Evolutionary conservation across 1,140 invertebrate genomes (phyloP).

Genomic region (Gonatopus flavifemur): DNA sequence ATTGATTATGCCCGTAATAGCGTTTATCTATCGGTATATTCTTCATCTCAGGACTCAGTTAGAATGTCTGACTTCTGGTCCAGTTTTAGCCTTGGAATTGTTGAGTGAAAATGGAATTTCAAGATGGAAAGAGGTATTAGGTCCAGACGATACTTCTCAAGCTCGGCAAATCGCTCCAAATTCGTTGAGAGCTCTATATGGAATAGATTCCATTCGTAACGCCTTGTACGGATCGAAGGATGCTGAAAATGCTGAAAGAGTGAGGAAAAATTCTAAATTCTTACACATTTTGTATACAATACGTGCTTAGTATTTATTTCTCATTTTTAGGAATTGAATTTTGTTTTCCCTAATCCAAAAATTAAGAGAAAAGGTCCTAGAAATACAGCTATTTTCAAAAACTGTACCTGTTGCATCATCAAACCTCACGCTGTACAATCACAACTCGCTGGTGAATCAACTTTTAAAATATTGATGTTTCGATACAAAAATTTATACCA

Average conservation of each 20-base stretch:
- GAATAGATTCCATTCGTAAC: slow-evolving; percentile 71
- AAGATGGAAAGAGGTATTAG: slow-evolving; percentile 65
- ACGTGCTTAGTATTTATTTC: neutral
- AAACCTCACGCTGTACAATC: slow-evolving; percentile 88
- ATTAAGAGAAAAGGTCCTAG: slow-evolving; percentile 52
- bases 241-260: slow-evolving; percentile 58
- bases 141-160: slow-evolving; percentile 67
- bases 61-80: slow-evolving; percentile 70
- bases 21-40: slow-evolving; percentile 1
- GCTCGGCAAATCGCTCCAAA: slow-evolving; percentile 63
- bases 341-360: slow-evolving; percentile 67
- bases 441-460: slow-evolving; percentile 53
- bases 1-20: neutral
- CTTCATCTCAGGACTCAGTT: slow-evolving; percentile 55
- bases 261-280: slow-evolving; percentile 14
- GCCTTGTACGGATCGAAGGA: slow-evolving; percentile 71
- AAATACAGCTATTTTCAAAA: slow-evolving; percentile 63
- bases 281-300: neutral
- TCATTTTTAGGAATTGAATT: slow-evolving; percentile 61
- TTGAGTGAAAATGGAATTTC: slow-evolving; percentile 72
- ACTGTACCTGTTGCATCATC: slow-evolving; percentile 83
- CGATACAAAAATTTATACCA: slow-evolving; percentile 3
- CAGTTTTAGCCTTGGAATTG: slow-evolving; percentile 73
- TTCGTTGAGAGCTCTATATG: slow-evolving; percentile 72
- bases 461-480: slow-evolving; percentile 1